Base-by-base conservation (phyloP, 2,888 invertebrate genomes). In the Cheilosia vulpina region DNA sequence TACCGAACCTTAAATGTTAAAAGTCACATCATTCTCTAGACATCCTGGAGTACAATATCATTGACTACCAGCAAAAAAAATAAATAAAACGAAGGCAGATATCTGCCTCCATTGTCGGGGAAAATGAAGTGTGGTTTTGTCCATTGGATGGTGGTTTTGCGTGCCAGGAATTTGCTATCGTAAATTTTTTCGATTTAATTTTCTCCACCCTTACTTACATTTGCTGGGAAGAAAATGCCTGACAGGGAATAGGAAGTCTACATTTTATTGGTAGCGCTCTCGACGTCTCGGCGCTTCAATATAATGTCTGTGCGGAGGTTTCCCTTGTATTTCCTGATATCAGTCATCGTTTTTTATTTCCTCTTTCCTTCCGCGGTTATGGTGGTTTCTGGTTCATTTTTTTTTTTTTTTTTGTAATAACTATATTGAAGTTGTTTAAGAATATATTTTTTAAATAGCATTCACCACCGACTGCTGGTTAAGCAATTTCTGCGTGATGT, bases 91-190 rank as follows among this genome's bases (percentile, higher is more conserved):
- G 27, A 38, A 43, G 31, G 27, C 27, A 27, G 52, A 31, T 60
- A 27, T 21, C 38, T 27, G 5, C 34, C 13, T 13, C 38, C 38
- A 21, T 41, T n/a, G 27, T n/a, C 41, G 58, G 58, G 57, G 71
- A 71, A 78, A 50, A 60, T 38, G 60, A 78, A 71, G 71, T 66
- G 79, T 53, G 66, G 79, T 66, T 55, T 78, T 7, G 45, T 53
- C 55, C 53, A 17, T 47, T 17, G 45, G n/a, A 7, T 77, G 43
- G 38, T 38, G 24, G 60, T 62, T 68, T 62, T 77, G 76, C 77
- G 81, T 82, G 81, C 76, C 63, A 57, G 58, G 81, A 82, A 82
- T 82, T 71, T 75, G 68, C 66, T 38, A 62, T 80, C 65, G 66
- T 62, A 68, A 68, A 73, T 72, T 53, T 58, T 58, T 55, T 71